Conservation (phyloP, 2,888 invertebrate genomes). For the Adineta ricciae region DNA sequence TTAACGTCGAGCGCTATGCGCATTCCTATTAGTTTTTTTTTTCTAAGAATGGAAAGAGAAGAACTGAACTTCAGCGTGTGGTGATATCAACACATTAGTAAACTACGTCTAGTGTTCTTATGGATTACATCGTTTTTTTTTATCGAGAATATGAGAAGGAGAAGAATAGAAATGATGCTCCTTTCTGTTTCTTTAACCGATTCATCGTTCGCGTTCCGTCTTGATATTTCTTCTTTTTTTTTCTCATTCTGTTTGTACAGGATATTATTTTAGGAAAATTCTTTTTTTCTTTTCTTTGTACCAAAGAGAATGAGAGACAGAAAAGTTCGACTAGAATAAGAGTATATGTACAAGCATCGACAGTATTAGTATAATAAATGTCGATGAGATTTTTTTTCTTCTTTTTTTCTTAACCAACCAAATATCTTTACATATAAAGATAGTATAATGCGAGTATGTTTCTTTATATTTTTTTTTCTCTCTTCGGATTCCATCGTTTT, state of each 20-base stretch:
- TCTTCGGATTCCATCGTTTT: neutral
- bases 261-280: slow-evolving; percentile 3
- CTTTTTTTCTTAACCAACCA: neutral
- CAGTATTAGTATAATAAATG: slow-evolving; percentile 3
- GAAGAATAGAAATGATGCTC: slow-evolving; percentile 12
- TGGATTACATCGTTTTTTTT: neutral
- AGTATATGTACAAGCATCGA: slow-evolving; percentile 12
- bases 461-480: slow-evolving; percentile 10
- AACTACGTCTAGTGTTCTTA: neutral
- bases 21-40: neutral
- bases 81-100: slow-evolving; percentile 2
- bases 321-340: neutral
- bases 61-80: neutral
- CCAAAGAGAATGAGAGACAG: neutral
- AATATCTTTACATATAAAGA: neutral
- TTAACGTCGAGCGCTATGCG: neutral
- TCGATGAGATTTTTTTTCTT: slow-evolving; percentile 4
- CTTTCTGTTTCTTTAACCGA: slow-evolving; percentile 5
- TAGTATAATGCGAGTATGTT: neutral
- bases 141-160: neutral
- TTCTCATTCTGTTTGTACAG: slow-evolving; percentile 1
- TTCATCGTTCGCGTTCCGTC: neutral
- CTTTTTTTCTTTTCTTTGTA: neutral
- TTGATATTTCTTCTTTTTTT: slow-evolving; percentile 2
- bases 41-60: neutral